These are phyloP conservation scores for Microtus pennsylvanicus DNA, from an alignment of 2,113 vertebrate species.

Conservation along the genomic window DNA sequence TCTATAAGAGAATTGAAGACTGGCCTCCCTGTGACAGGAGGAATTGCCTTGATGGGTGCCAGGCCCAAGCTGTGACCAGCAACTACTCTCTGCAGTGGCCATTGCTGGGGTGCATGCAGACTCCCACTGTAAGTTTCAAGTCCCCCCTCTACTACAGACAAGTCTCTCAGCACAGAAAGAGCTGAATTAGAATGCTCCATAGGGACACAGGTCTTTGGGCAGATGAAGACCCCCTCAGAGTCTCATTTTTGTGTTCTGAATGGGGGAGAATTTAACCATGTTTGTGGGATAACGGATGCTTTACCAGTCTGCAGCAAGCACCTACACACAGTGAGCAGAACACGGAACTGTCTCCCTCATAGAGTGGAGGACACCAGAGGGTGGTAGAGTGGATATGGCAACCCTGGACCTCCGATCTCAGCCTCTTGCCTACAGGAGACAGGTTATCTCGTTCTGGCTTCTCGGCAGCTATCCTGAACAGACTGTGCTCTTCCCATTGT, in stretches of 20 bases:
- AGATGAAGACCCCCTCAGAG: not conserved
- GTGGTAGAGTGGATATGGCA: not conserved
- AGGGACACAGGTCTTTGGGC: not conserved
- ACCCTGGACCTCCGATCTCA: not conserved
- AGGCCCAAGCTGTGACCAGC: rapidly evolving
- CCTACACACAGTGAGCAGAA: not conserved
- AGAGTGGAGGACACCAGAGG: not conserved
- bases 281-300: not conserved
- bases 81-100: rapidly evolving
- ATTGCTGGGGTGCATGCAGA: not conserved
- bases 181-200: not conserved
- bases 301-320: not conserved
- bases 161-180: not conserved
- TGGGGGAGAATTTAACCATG: not conserved
- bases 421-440: not conserved
- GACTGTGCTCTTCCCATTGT: too few relatives aligned
- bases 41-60: not conserved
- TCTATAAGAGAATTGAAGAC: not conserved
- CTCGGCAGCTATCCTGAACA: not conserved
- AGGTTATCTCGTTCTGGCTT: not conserved
- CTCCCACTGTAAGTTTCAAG: not conserved
- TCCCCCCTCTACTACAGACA: too few relatives aligned
- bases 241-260: not conserved
- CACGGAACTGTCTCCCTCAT: not conserved
- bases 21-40: not conserved